Conservation (phyloP, 2,888 invertebrate species). For the Drosophila kuntzei region DNA sequence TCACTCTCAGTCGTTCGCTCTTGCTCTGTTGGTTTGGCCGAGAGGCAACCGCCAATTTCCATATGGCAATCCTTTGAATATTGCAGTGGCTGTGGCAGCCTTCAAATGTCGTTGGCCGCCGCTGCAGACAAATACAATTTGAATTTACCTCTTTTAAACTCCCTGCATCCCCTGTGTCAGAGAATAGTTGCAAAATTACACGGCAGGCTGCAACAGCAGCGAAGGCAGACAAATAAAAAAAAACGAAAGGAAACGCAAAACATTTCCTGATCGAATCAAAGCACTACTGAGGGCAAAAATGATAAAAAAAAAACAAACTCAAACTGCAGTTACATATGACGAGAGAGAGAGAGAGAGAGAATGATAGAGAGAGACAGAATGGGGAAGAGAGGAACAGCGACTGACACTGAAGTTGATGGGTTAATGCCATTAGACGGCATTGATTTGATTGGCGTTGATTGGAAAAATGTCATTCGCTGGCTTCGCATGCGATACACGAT, state of each 20-base stretch:
- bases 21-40: conserved; percentile 1
- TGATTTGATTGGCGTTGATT: conserved; percentile 84
- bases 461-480: conserved; percentile 61
- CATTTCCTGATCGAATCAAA: conserved; percentile 78
- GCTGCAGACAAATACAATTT: conserved; percentile 68
- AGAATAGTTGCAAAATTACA: conserved; percentile 66
- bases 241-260: conserved; percentile 37
- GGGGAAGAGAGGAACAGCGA: conserved; percentile 1
- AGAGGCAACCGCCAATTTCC: conserved; percentile 65
- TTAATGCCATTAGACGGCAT: conserved; percentile 83
- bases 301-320: conserved; percentile 40
- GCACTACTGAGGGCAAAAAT: conserved; percentile 46
- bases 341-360: not conserved
- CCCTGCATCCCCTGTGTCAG: not conserved
- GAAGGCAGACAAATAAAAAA: conserved; percentile 3
- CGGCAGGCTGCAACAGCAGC: conserved; percentile 29
- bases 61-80: conserved; percentile 66
- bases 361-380: not conserved
- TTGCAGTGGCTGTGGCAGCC: conserved; percentile 58
- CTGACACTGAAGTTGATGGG: conserved; percentile 72
- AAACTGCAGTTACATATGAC: conserved; percentile 38
- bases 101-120: conserved; percentile 62
- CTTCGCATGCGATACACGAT: conserved; percentile 11
- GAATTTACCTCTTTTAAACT: conserved; percentile 33
- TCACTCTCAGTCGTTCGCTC: not conserved